Percentiles rank a stretch among this genome's conserved stretches.
phyloP scores from a whole-genome alignment of 2,113 vertebrate genomes.

The Poeciliopsis retropinna region DNA sequence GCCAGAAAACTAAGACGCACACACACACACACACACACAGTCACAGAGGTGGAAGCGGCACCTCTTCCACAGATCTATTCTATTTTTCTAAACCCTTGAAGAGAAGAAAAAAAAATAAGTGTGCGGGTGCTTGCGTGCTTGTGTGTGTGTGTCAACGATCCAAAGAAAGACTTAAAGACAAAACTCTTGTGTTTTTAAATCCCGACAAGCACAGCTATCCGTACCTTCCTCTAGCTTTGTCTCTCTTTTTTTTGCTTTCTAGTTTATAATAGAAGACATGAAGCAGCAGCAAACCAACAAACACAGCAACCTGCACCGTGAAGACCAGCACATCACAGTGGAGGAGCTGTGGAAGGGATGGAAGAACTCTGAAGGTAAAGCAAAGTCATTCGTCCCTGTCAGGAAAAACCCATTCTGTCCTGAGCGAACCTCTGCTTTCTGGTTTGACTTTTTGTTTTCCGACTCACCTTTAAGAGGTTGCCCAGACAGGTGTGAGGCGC shows the following conservation, averaged over 20 bases:
- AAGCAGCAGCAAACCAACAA: constrained; percentile 95
- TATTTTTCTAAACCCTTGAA: constrained; percentile 71
- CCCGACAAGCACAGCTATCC: constrained; percentile 33
- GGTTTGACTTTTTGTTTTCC: neutral
- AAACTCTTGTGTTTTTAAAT: constrained; percentile 40
- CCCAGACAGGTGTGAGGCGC: neutral
- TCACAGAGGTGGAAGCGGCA: constrained; percentile 50
- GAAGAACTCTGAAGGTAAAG: constrained; percentile 94
- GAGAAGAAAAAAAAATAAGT: constrained; percentile 46
- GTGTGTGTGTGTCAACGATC: constrained; percentile 24
- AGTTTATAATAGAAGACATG: constrained; percentile 99
- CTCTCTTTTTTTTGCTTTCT: constrained; percentile 5
- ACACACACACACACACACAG: constrained; percentile 38
- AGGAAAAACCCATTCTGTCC: neutral
- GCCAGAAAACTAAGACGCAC: constrained; percentile 27
- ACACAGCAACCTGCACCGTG: constrained; percentile 94
- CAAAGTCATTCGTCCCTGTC: neutral
- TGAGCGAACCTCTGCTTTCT: neutral
- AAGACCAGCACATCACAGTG: constrained; percentile 98
- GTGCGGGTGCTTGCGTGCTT: neutral
- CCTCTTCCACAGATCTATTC: constrained; percentile 31
- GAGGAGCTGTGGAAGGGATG: constrained; percentile 97
- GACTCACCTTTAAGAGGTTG: neutral
- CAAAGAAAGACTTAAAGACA: constrained; percentile 48
- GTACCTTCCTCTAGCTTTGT: neutral